These are phyloP conservation scores for Crocodylus rhombifer DNA, from an alignment of 2,797 vertebrate genomes.

Conservation along the genomic window DNA sequence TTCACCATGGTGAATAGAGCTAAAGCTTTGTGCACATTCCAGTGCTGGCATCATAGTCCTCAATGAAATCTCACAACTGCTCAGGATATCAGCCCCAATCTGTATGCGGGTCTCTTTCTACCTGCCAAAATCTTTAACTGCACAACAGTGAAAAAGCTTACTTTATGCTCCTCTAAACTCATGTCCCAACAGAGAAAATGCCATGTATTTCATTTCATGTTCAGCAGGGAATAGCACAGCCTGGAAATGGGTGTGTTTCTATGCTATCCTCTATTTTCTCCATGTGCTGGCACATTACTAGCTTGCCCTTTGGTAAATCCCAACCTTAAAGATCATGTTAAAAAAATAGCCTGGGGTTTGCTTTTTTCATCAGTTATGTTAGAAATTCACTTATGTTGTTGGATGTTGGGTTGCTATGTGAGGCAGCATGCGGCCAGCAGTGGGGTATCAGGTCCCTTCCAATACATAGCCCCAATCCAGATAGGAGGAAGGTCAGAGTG, in stretches of 20 bases:
- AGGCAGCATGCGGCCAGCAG: too few relatives aligned
- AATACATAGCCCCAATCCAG: too few relatives aligned
- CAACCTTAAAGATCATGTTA: neutral
- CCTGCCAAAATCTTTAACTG: fast-evolving
- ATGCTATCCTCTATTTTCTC: neutral
- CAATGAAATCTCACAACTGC: conserved; percentile 48
- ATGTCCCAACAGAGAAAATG: neutral
- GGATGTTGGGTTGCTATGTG: too few relatives aligned
- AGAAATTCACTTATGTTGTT: too few relatives aligned
- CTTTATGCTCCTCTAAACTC: fast-evolving
- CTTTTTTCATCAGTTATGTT: too few relatives aligned
- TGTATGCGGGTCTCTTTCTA: neutral
- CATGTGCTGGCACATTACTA: fast-evolving
- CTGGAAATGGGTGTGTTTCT: fast-evolving
- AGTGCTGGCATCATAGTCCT: fast-evolving
- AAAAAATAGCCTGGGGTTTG: neutral
- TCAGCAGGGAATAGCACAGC: too few relatives aligned
- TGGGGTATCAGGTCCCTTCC: too few relatives aligned
- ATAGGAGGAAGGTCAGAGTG: too few relatives aligned
- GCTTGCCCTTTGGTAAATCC: neutral
- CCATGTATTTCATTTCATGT: too few relatives aligned
- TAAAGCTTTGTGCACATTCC: neutral
- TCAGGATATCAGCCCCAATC: neutral
- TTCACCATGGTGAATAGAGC: fast-evolving
- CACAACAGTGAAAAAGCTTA: neutral